Evolutionary conservation across 37 sponge, comb jelly and placozoan genomes (phyloP).

Genomic region (Eunapius fragilis): DNA sequence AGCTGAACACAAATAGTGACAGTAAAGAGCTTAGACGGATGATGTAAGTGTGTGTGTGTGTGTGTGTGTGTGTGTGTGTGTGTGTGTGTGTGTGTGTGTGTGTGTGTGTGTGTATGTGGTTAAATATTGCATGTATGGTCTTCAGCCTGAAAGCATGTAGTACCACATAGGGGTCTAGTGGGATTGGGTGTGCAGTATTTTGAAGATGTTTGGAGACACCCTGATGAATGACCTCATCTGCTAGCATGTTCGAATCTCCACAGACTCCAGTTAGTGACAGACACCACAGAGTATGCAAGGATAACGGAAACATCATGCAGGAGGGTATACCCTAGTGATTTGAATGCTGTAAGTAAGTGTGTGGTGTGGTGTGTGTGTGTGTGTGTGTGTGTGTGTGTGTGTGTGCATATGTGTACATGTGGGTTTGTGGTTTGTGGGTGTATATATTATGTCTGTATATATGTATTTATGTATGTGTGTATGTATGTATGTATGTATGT

Average conservation of each 20-base stretch:
- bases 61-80: neutral
- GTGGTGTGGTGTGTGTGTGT: neutral
- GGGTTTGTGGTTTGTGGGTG: neutral
- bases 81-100: neutral
- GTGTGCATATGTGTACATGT: neutral
- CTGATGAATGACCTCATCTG: too few species aligned
- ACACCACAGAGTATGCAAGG: neutral
- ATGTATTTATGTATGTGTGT: neutral
- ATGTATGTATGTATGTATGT: too few species aligned
- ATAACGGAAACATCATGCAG: neutral
- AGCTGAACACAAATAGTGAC: constrained; percentile 45
- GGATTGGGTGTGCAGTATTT: neutral
- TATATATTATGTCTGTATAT: neutral
- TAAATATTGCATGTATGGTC: neutral
- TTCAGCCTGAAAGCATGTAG: too few species aligned
- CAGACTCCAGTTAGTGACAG: neutral
- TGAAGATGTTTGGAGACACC: too few species aligned
- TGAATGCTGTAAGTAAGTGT: neutral
- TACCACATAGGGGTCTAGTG: too few species aligned
- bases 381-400: neutral
- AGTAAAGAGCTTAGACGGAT: constrained; percentile 26
- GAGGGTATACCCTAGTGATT: neutral
- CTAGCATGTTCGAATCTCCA: neutral
- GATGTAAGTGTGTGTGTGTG: constrained; percentile 37
- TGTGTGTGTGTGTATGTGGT: neutral